Conservation (phyloP, 2,888 invertebrate genomes). For the Cybosia mesomella region DNA sequence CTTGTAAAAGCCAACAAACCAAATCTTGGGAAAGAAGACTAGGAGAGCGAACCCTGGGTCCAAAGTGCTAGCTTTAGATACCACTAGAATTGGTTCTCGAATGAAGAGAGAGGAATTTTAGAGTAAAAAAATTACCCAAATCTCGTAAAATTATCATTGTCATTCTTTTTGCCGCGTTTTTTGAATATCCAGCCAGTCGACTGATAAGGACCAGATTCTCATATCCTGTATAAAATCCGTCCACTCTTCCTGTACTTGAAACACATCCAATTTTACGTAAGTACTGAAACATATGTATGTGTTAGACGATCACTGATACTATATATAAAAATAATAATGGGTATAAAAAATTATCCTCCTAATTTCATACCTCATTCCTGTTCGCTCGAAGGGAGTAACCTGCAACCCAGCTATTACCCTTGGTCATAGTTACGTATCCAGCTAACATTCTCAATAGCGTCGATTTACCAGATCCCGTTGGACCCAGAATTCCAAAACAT, state of each 20-base stretch:
- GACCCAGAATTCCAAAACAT: slow-evolving; percentile 37
- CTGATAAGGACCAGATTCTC: slow-evolving; percentile 33
- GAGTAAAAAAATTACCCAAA: slow-evolving; percentile 7
- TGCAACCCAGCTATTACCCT: slow-evolving; percentile 22
- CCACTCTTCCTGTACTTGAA: slow-evolving; percentile 22
- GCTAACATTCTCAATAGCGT: slow-evolving; percentile 25
- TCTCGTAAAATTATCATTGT: slow-evolving; percentile 12
- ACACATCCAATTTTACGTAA: slow-evolving; percentile 25
- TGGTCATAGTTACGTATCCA: slow-evolving; percentile 32
- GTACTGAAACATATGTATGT: slow-evolving; percentile 30
- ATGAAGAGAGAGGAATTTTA: too few relatives aligned
- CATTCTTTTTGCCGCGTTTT: neutral
- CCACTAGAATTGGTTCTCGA: too few relatives aligned
- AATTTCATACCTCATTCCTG: slow-evolving; percentile 25
- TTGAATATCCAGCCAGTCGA: slow-evolving; percentile 23
- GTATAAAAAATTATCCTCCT: neutral
- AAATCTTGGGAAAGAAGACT: too few relatives aligned
- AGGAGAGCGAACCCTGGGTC: too few relatives aligned
- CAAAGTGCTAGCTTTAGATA: too few relatives aligned
- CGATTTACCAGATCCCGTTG: slow-evolving; percentile 28
- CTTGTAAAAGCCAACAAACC: too few relatives aligned
- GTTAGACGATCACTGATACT: too few relatives aligned
- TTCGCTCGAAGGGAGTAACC: slow-evolving; percentile 17
- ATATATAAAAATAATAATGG: neutral
- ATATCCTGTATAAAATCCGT: slow-evolving; percentile 29